phyloP scores from a whole-genome alignment of 2,113 vertebrate genomes.

The Poeciliopsis occidentalis region DNA sequence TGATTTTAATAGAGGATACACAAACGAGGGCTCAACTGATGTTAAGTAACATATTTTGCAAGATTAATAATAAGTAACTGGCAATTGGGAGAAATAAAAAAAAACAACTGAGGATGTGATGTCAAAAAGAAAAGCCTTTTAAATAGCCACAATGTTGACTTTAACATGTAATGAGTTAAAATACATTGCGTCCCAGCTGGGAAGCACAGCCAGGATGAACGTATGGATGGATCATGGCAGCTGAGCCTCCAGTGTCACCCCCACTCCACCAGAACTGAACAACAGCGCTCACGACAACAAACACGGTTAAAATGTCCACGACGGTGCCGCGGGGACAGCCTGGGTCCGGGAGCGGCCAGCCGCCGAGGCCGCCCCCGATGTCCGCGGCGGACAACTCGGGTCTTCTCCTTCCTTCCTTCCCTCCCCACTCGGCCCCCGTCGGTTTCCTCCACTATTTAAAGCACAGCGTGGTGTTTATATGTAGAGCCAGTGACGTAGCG shows the following conservation, averaged over 20 bases:
- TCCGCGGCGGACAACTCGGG: conserved; percentile 51
- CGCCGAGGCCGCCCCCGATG: conserved; percentile 3
- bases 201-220: too few species aligned
- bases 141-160: neutral
- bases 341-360: neutral
- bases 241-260: neutral
- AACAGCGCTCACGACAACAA: too few species aligned
- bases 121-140: neutral
- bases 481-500: conserved; percentile 94
- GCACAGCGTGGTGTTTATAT: conserved; percentile 94
- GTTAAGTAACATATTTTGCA: neutral
- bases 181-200: too few species aligned
- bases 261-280: neutral
- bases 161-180: neutral
- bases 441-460: conserved; percentile 93
- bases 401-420: conserved; percentile 11
- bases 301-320: too few species aligned
- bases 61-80: neutral
- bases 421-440: conserved; percentile 56
- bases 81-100: neutral
- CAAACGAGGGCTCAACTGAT: neutral
- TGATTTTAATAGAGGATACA: neutral
- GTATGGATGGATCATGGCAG: neutral
- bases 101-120: neutral
- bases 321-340: neutral